Evolutionary conservation across 2,797 vertebrate genomes (phyloP).

Genomic region (Borostomias antarcticus): DNA sequence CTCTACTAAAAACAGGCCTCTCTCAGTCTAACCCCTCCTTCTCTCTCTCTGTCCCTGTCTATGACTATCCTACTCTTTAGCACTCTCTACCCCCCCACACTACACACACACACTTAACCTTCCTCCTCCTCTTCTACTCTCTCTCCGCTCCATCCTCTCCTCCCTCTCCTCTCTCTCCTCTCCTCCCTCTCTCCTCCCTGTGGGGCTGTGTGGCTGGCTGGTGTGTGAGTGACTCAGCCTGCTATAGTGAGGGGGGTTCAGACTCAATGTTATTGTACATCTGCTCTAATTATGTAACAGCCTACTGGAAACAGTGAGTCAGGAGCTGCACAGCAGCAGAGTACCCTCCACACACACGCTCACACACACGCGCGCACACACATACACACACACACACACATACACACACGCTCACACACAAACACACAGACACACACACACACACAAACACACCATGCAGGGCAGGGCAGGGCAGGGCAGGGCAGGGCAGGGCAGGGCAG

Average conservation of each 20-base stretch:
- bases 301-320: conserved; percentile 40
- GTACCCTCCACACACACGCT: neutral
- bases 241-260: conserved; percentile 29
- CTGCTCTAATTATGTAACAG: conserved; percentile 34
- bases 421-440: neutral
- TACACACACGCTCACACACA: neutral
- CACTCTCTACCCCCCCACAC: too few species aligned
- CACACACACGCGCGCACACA: neutral
- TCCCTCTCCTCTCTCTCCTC: neutral
- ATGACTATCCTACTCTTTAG: neutral
- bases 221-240: conserved; percentile 17
- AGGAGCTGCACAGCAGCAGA: conserved; percentile 14
- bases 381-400: conserved; percentile 2
- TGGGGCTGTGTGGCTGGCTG: too few species aligned
- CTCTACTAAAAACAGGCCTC: too few species aligned
- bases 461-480: too few species aligned
- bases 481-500: too few species aligned
- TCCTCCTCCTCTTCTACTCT: neutral
- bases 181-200: neutral
- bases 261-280: conserved; percentile 31
- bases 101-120: neutral
- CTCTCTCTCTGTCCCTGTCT: neutral
- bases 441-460: too few species aligned
- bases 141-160: neutral
- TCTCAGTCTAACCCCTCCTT: neutral